These are phyloP conservation scores for Salminus brasiliensis DNA, from an alignment of 2,113 vertebrate species.

Conservation along the genomic window DNA sequence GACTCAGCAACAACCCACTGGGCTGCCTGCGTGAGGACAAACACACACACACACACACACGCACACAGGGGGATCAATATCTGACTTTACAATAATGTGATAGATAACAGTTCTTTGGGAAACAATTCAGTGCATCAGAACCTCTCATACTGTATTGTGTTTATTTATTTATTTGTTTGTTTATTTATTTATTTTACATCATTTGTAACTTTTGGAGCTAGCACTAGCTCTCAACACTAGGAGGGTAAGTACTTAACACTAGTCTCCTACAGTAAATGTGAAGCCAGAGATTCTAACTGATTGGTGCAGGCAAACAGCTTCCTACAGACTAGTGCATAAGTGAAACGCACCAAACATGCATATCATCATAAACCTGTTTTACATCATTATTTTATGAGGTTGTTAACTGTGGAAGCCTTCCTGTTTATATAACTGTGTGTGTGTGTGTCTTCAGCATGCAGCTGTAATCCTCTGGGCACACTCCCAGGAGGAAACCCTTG, in stretches of 20 bases:
- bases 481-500: slow-evolving; percentile 86
- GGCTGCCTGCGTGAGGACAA: slow-evolving; percentile 88
- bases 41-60: slow-evolving; percentile 21
- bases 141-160: no score
- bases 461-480: slow-evolving; percentile 88
- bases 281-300: no score
- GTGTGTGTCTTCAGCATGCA: slow-evolving; percentile 80
- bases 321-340: not conserved
- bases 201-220: no score
- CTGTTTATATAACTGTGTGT: slow-evolving; percentile 33
- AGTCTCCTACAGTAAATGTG: no score
- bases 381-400: not conserved
- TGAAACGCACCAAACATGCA: not conserved
- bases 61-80: not conserved
- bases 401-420: slow-evolving; percentile 16
- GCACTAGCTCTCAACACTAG: no score
- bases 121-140: no score
- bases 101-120: no score
- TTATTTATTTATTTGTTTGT: no score
- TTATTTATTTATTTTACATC: no score
- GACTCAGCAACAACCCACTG: slow-evolving; percentile 81
- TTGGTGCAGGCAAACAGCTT: no score
- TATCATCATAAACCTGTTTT: not conserved
- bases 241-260: no score
- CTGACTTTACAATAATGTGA: no score